Conservation (phyloP, 2,888 invertebrate species). For the Unio pictorum region DNA sequence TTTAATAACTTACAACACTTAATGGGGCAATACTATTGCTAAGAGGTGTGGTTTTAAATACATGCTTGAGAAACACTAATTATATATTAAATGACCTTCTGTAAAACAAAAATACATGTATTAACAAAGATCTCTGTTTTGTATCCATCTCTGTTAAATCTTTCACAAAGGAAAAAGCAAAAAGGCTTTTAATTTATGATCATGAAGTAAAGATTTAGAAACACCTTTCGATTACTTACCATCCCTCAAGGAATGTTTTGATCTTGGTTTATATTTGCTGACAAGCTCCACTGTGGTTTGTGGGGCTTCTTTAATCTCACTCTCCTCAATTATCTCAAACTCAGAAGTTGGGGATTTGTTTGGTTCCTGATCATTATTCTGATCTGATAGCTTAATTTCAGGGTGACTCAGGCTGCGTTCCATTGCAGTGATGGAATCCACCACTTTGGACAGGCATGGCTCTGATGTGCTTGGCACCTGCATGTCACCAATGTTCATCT, state of each 20-base stretch:
- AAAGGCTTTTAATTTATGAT: too few species aligned
- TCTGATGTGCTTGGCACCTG: constrained; percentile 24
- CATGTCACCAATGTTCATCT: constrained; percentile 19
- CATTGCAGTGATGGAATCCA: constrained; percentile 3
- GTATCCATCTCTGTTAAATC: too few species aligned
- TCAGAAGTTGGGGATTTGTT: constrained; percentile 81
- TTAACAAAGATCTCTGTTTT: too few species aligned
- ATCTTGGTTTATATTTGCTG: constrained; percentile 51
- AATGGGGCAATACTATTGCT: too few species aligned
- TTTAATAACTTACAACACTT: too few species aligned
- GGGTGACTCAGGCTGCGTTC: constrained; percentile 36
- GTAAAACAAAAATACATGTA: too few species aligned
- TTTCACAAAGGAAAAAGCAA: too few species aligned
- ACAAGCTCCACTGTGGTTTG: constrained; percentile 52
- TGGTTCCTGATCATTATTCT: constrained; percentile 15
- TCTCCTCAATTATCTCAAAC: constrained; percentile 82
- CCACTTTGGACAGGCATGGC: constrained; percentile 13
- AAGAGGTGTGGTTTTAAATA: too few species aligned
- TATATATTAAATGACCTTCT: too few species aligned
- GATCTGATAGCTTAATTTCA: constrained; percentile 27
- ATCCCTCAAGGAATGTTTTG: constrained; percentile 58
- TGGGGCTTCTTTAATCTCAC: constrained; percentile 65
- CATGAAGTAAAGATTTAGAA: not conserved
- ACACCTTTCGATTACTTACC: constrained; percentile 32
- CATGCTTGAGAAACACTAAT: too few species aligned